Evolutionary conservation across 2,797 vertebrate species (phyloP).

Genomic region (Anabas testudineus): DNA sequence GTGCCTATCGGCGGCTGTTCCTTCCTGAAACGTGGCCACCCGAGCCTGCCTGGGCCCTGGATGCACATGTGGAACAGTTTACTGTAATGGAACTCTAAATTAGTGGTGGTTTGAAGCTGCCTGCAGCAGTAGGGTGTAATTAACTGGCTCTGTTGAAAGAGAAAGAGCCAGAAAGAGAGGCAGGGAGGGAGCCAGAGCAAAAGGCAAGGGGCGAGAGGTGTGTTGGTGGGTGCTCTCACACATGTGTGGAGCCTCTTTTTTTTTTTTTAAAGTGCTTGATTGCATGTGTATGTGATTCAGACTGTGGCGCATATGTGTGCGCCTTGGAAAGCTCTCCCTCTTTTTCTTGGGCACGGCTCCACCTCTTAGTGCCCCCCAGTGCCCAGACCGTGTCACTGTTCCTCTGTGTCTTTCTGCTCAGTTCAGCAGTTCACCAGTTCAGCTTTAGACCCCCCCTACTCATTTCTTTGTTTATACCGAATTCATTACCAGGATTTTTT

Average conservation of each 20-base stretch:
- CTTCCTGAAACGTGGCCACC: constrained; percentile 90
- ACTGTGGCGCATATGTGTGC: constrained; percentile 57
- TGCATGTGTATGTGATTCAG: constrained; percentile 69
- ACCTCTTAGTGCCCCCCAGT: constrained; percentile 82
- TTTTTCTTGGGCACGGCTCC: constrained; percentile 74
- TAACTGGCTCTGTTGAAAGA: constrained; percentile 90
- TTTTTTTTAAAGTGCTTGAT: constrained; percentile 61
- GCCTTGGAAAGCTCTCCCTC: constrained; percentile 65
- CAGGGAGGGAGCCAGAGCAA: constrained; percentile 77
- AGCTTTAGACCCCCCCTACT: constrained; percentile 51
- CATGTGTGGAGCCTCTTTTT: constrained; percentile 54
- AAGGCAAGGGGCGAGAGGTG: constrained; percentile 70
- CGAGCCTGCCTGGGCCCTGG: constrained; percentile 82
- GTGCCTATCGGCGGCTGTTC: constrained; percentile 81
- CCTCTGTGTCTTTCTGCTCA: constrained; percentile 56
- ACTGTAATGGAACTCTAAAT: constrained; percentile 92
- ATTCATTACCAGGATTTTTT: constrained; percentile 80
- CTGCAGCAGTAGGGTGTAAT: constrained; percentile 90
- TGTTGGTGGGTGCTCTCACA: constrained; percentile 62
- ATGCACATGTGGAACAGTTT: constrained; percentile 91
- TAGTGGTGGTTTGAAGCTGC: constrained; percentile 90
- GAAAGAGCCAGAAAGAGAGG: constrained; percentile 84
- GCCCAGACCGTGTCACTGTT: constrained; percentile 78
- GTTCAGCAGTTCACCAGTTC: constrained; percentile 69
- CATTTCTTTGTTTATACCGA: constrained; percentile 79